Evolutionary conservation across 2,113 vertebrate genomes (phyloP).

Genomic region (Tachycineta bicolor): DNA sequence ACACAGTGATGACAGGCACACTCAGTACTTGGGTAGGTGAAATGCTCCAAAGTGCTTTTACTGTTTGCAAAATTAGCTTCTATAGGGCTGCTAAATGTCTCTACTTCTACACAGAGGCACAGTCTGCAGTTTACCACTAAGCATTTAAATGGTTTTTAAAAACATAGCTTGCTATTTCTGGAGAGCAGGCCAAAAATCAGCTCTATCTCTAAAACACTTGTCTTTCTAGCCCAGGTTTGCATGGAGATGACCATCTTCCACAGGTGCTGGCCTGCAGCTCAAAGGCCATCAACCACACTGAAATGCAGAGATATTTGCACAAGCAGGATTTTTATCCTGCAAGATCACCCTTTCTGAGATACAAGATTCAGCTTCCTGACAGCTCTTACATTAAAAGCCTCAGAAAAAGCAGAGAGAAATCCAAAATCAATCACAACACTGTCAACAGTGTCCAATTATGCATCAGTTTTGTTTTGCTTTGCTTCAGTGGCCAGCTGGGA

Average conservation of each 20-base stretch:
- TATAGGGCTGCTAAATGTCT: background rate
- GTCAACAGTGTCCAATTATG: background rate
- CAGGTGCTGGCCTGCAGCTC: background rate
- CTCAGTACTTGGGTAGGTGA: background rate
- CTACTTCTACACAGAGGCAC: background rate
- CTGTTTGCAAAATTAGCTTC: background rate
- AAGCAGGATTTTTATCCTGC: background rate
- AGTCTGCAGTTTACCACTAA: background rate
- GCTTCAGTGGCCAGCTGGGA: slow-evolving; percentile 17
- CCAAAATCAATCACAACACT: background rate
- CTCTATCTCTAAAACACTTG: background rate
- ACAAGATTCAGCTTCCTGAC: background rate
- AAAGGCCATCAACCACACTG: background rate
- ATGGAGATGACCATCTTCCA: background rate
- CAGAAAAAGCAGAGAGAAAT: background rate
- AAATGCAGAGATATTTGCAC: background rate
- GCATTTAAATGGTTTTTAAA: background rate
- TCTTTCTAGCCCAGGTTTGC: background rate
- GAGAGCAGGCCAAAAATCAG: background rate
- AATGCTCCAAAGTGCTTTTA: background rate
- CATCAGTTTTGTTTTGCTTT: background rate
- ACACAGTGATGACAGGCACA: background rate
- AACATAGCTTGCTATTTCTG: background rate
- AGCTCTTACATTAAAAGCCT: background rate
- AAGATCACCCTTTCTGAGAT: background rate